Conservation (phyloP, 64 coral and sea anemone species). For the Acropora tenuis region DNA sequence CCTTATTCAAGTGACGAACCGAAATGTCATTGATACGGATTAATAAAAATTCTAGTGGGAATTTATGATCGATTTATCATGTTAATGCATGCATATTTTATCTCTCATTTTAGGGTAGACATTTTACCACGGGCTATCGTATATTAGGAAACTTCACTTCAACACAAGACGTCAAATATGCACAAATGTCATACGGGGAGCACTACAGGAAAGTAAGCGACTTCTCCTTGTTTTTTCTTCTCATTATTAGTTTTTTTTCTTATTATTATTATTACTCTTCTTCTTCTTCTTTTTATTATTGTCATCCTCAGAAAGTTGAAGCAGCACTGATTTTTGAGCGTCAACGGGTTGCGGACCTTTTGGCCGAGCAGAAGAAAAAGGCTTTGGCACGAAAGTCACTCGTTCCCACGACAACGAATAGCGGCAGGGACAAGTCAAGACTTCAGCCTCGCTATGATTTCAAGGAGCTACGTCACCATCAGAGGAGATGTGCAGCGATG, state of each 20-base stretch:
- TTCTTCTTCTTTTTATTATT: too few species aligned
- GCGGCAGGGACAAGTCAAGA: neutral
- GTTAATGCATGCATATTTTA: neutral
- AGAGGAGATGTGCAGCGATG: constrained; percentile 85
- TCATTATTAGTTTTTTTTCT: neutral
- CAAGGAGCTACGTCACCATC: constrained; percentile 85
- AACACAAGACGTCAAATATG: constrained; percentile 81
- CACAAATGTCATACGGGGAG: constrained; percentile 89
- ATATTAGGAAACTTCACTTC: constrained; percentile 70
- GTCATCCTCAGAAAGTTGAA: constrained; percentile 78
- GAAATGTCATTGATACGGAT: neutral
- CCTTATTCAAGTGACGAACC: too few species aligned
- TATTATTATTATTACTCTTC: too few species aligned
- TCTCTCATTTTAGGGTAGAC: constrained; percentile 60
- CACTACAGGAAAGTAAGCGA: constrained; percentile 78
- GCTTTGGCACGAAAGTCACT: constrained; percentile 6
- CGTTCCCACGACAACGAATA: neutral
- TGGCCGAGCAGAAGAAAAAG: constrained; percentile 66
- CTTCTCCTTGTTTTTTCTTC: too few species aligned
- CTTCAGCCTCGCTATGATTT: constrained; percentile 66
- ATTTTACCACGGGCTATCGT: constrained; percentile 80
- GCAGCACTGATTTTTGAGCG: constrained; percentile 64
- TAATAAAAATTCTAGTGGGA: neutral
- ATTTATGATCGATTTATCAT: neutral
- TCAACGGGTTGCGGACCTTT: constrained; percentile 58